Evolutionary conservation across 2,797 vertebrate species (phyloP).

Genomic region (Myripristis jacobus): DNA sequence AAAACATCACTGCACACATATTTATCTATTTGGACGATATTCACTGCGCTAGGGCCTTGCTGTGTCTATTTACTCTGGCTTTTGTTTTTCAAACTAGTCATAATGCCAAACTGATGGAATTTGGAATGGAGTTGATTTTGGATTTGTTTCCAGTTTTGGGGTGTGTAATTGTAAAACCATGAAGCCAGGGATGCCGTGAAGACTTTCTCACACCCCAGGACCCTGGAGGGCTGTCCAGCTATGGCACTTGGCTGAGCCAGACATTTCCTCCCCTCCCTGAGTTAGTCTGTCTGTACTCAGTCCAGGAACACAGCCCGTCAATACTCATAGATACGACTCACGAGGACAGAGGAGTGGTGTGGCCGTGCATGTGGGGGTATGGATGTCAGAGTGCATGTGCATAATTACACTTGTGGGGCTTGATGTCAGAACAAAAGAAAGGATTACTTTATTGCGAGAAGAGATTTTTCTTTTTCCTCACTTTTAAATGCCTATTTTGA

Average conservation of each 20-base stretch:
- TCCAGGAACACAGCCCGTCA: slow-evolving; percentile 77
- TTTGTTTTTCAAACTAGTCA: slow-evolving; percentile 27
- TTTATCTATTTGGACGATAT: slow-evolving; percentile 15
- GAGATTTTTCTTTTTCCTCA: neutral
- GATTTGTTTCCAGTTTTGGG: slow-evolving; percentile 50
- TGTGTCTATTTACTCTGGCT: slow-evolving; percentile 46
- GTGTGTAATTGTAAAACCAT: slow-evolving; percentile 7
- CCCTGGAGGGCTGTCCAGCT: slow-evolving; percentile 68
- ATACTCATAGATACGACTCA: slow-evolving; percentile 66
- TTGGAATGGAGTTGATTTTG: slow-evolving; percentile 29
- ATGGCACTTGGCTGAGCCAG: slow-evolving; percentile 74
- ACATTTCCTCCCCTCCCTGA: slow-evolving; percentile 62
- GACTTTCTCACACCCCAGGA: slow-evolving; percentile 82
- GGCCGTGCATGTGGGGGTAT: slow-evolving; percentile 5
- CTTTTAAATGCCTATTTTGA: neutral
- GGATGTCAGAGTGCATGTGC: neutral
- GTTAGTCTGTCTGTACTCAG: slow-evolving; percentile 76
- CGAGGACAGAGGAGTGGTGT: slow-evolving; percentile 30
- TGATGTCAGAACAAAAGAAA: too few species aligned
- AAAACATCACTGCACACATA: slow-evolving; percentile 22
- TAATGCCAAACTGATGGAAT: slow-evolving; percentile 44
- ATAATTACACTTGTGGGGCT: slow-evolving; percentile 11
- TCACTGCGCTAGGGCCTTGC: neutral
- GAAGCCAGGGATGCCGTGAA: slow-evolving; percentile 60
- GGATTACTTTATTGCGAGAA: neutral